Evolutionary conservation across 2,888 invertebrate genomes (phyloP).

Genomic region (Anoncus sp.): DNA sequence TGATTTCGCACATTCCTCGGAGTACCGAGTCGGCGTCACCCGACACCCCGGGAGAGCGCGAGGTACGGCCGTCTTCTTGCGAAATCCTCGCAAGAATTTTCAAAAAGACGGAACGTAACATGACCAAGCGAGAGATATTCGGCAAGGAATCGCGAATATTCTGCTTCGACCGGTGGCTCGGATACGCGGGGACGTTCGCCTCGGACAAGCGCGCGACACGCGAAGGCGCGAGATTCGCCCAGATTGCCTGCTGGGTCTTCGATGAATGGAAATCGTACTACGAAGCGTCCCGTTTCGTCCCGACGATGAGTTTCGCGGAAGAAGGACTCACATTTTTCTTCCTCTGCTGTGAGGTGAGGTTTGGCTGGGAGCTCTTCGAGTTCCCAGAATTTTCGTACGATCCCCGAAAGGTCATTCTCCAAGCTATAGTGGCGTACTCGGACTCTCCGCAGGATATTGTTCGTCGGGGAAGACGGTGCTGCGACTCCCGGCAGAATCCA

Average conservation of each 20-base stretch:
- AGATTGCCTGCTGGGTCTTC: not conserved
- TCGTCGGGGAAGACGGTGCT: no score
- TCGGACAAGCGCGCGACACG: conserved; percentile 3
- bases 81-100: no score
- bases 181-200: conserved; percentile 9
- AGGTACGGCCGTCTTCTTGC: no score
- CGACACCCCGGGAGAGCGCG: no score
- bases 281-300: conserved; percentile 24
- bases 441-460: no score
- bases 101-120: no score
- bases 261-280: conserved; percentile 18
- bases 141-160: conserved; percentile 8
- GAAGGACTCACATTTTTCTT: conserved; percentile 13
- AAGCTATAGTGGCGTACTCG: no score
- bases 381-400: conserved; percentile 23
- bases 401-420: no score
- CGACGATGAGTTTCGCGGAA: conserved; percentile 15
- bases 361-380: conserved; percentile 10
- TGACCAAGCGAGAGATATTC: conserved; percentile 4
- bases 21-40: no score
- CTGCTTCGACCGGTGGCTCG: conserved; percentile 4
- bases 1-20: no score
- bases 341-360: conserved; percentile 20
- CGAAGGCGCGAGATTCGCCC: conserved; percentile 2
- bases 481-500: no score